Conservation (phyloP, 1,140 invertebrate genomes). For the Paramacrobiotus metropolitanus region DNA sequence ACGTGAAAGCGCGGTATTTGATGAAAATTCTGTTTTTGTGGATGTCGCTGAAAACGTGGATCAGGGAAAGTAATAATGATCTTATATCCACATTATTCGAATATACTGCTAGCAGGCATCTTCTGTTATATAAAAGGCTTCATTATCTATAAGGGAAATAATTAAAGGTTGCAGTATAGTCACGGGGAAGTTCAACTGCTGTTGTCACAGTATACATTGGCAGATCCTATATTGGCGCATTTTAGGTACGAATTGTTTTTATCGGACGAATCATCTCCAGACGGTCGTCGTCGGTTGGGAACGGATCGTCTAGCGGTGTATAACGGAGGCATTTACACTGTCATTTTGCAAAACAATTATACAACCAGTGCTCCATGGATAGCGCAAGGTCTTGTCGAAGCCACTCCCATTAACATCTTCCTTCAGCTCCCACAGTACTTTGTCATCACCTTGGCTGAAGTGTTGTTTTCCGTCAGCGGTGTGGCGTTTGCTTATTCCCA, state of each 20-base stretch:
- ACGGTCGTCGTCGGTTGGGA: not conserved
- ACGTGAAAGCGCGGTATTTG: not conserved
- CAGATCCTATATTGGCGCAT: not conserved
- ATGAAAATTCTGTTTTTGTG: not conserved
- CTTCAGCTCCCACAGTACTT: constrained; percentile 67
- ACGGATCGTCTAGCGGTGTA: not conserved
- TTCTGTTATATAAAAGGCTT: not conserved
- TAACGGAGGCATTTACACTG: not conserved
- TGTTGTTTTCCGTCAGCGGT: constrained; percentile 73
- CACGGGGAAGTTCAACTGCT: not conserved
- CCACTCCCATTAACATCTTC: constrained; percentile 48
- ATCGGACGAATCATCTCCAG: not conserved
- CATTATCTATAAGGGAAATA: not conserved
- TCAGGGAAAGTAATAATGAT: constrained; percentile 4
- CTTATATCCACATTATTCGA: no score
- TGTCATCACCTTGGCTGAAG: constrained; percentile 53
- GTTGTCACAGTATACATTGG: not conserved
- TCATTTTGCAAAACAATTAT: not conserved
- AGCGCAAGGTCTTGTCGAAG: constrained; percentile 12
- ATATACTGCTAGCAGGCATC: no score
- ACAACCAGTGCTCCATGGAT: not conserved
- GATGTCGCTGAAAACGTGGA: not conserved
- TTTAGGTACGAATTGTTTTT: not conserved
- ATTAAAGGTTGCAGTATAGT: not conserved
- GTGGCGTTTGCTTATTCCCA: constrained; percentile 66